Conservation (phyloP, 1,140 invertebrate species). For the Lepidurus apus region DNA sequence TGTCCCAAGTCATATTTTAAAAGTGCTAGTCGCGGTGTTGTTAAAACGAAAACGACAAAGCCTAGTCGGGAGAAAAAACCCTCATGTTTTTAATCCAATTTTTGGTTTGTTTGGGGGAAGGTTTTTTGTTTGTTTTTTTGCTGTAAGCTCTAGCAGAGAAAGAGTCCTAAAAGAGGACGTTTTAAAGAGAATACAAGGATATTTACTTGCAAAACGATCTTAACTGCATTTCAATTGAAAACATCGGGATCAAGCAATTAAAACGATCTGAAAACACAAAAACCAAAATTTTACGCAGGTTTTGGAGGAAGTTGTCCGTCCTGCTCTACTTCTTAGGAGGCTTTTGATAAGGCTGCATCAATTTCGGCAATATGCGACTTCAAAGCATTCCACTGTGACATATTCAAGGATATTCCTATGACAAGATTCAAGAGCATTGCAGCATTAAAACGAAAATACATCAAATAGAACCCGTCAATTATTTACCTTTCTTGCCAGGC, state of each 20-base stretch:
- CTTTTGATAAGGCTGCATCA: conserved; percentile 28
- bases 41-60: not conserved
- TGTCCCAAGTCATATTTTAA: conserved; percentile 8
- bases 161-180: too few species aligned
- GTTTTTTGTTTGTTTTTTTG: too few species aligned
- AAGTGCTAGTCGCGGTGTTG: not conserved
- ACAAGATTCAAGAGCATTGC: not conserved
- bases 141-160: too few species aligned
- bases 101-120: not conserved
- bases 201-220: not conserved
- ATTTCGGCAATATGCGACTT: conserved; percentile 30
- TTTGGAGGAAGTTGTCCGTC: not conserved
- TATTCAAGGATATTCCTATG: conserved; percentile 26
- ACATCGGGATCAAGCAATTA: not conserved
- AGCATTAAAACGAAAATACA: not conserved
- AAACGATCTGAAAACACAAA: conserved; percentile 6
- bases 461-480: not conserved
- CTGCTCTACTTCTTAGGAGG: conserved; percentile 22
- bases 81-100: too few species aligned
- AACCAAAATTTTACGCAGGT: not conserved
- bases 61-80: conserved; percentile 17
- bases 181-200: too few species aligned
- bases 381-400: conserved; percentile 28
- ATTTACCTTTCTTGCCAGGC: conserved; percentile 29
- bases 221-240: not conserved